A percentile compares a stretch with the other conserved stretches of the same genome.
These are phyloP conservation scores for Drosophila neoperkinsi DNA, from an alignment of 2,888 invertebrate genomes.

Conservation along the genomic window DNA sequence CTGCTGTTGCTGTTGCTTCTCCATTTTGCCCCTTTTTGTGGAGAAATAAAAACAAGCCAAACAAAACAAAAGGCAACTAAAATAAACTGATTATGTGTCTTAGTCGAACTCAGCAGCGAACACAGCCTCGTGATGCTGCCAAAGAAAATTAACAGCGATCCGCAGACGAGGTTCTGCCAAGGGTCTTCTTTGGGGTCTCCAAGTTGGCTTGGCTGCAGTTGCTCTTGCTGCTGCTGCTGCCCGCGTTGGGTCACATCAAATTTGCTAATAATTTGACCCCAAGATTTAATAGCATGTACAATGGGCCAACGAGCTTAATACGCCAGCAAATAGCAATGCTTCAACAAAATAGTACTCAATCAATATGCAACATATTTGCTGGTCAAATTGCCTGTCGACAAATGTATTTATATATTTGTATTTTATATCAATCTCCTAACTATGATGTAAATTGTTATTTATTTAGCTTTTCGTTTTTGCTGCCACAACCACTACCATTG, in stretches of 20 bases:
- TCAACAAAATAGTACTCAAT: background rate
- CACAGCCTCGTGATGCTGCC: conserved; percentile 23
- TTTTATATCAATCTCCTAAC: background rate
- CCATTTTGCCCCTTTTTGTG: conserved; percentile 18
- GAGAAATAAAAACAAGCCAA: conserved; percentile 4
- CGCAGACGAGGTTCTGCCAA: conserved; percentile 16
- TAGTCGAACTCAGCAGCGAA: conserved; percentile 39
- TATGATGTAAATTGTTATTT: background rate
- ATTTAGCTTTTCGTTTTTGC: conserved; percentile 9
- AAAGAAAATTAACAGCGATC: conserved; percentile 67
- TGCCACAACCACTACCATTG: conserved; percentile 27
- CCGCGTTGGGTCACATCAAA: conserved; percentile 68
- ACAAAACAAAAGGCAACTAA: conserved; percentile 56
- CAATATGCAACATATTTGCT: background rate
- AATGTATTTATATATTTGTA: background rate
- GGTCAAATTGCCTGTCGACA: background rate
- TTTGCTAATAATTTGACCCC: conserved; percentile 78
- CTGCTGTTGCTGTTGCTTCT: conserved; percentile 23
- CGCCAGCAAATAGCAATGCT: background rate
- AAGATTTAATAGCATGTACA: conserved; percentile 62
- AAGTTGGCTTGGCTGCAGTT: conserved; percentile 9
- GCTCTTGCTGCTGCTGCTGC: conserved; percentile 11
- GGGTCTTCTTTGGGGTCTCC: conserved; percentile 23
- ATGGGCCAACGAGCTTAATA: conserved; percentile 33
- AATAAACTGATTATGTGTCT: conserved; percentile 79